Evolutionary conservation across 2,888 invertebrate species (phyloP).

Genomic region (Ichneumoninae sp.): DNA sequence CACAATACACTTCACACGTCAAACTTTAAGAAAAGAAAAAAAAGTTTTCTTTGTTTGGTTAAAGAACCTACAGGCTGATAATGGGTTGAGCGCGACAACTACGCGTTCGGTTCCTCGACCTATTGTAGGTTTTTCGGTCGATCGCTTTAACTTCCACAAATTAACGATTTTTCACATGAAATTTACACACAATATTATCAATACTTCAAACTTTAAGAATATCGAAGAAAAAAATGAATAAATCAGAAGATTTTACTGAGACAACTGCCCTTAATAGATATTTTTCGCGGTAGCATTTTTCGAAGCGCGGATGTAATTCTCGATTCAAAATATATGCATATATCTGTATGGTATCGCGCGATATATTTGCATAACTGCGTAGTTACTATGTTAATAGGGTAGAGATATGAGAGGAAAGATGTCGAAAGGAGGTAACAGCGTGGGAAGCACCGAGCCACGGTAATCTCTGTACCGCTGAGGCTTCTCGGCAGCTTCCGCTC

Average conservation of each 20-base stretch:
- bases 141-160: too few relatives aligned
- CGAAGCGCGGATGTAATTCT: not conserved
- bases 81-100: too few relatives aligned
- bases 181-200: too few relatives aligned
- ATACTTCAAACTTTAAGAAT: not conserved
- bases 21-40: too few relatives aligned
- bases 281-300: not conserved
- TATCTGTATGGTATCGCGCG: not conserved
- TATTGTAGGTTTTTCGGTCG: not conserved
- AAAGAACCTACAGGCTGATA: too few relatives aligned
- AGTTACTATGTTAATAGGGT: not conserved
- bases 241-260: not conserved
- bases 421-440: constrained; percentile 27
- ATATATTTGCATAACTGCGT: constrained; percentile 5
- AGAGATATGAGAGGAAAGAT: constrained; percentile 28
- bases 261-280: not conserved
- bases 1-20: too few relatives aligned
- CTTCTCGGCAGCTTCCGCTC: constrained; percentile 72
- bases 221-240: not conserved
- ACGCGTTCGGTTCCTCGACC: not conserved
- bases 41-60: too few relatives aligned
- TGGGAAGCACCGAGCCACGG: constrained; percentile 40
- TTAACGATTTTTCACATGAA: too few relatives aligned
- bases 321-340: not conserved
- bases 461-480: constrained; percentile 60